These are phyloP conservation scores for Danaus plexippus DNA, from an alignment of 1,140 invertebrate genomes.

Conservation along the genomic window DNA sequence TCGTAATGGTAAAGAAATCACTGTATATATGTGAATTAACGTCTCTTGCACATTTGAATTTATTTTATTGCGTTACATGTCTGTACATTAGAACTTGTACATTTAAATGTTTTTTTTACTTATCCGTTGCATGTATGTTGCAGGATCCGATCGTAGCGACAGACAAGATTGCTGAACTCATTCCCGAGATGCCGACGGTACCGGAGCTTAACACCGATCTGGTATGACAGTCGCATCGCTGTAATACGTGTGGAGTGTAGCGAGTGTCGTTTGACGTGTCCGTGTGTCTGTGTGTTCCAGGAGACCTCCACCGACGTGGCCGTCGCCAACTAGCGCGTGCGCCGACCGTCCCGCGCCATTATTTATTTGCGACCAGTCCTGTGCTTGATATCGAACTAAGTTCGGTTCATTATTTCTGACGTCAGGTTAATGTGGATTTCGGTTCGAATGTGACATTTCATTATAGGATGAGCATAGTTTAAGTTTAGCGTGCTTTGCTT, in stretches of 20 bases:
- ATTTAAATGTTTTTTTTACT: too few relatives aligned
- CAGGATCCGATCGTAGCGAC: conserved; percentile 44
- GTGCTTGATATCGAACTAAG: conserved; percentile 60
- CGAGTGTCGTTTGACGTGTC: not conserved
- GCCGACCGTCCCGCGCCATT: conserved; percentile 49
- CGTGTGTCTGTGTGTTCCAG: conserved; percentile 26
- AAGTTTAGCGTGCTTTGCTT: conserved; percentile 71
- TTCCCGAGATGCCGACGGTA: conserved; percentile 53
- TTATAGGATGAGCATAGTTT: conserved; percentile 63
- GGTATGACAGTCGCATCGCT: conserved; percentile 27
- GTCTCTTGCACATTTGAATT: too few relatives aligned
- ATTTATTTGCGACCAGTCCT: conserved; percentile 59
- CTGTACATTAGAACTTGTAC: too few relatives aligned
- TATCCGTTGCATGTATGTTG: conserved; percentile 19
- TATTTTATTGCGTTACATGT: too few relatives aligned
- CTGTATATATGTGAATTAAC: too few relatives aligned
- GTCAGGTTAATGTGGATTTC: conserved; percentile 47
- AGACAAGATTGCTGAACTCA: conserved; percentile 59
- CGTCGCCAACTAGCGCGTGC: conserved; percentile 50
- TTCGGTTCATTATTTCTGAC: conserved; percentile 46
- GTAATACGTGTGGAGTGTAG: too few relatives aligned
- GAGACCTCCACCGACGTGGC: conserved; percentile 50
- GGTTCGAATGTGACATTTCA: conserved; percentile 54
- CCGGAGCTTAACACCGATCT: conserved; percentile 56
- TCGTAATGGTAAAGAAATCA: too few relatives aligned